Conservation (phyloP, 1,140 invertebrate genomes). For the Bombus consobrinus region DNA sequence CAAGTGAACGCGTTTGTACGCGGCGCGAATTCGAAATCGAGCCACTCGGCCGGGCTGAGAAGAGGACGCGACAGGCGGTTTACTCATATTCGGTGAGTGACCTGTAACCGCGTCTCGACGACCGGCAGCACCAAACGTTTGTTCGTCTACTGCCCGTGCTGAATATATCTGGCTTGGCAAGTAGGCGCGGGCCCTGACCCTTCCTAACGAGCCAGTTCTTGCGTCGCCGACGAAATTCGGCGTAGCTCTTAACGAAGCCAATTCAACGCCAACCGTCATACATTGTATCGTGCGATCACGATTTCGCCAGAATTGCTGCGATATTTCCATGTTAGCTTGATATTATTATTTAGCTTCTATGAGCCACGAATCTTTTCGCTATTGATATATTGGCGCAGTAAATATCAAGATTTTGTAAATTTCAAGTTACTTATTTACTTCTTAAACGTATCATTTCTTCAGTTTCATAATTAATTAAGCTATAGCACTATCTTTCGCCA, state of each 20-base stretch:
- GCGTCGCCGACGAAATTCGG: slow-evolving; percentile 45
- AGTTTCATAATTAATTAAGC: too few relatives aligned
- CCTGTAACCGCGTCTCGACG: slow-evolving; percentile 77
- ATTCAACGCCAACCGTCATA: slow-evolving; percentile 20
- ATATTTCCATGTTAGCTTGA: too few relatives aligned
- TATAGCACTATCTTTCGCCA: too few relatives aligned
- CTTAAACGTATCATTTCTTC: too few relatives aligned
- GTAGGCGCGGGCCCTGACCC: slow-evolving; percentile 75
- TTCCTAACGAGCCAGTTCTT: slow-evolving; percentile 70
- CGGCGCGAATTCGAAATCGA: slow-evolving; percentile 41
- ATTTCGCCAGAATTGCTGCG: not conserved
- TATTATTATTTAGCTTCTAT: too few relatives aligned
- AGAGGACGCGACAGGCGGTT: slow-evolving; percentile 61
- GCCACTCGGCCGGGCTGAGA: slow-evolving; percentile 8
- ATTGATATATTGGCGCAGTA: too few relatives aligned
- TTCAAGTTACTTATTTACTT: too few relatives aligned
- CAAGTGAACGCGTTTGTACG: slow-evolving; percentile 30
- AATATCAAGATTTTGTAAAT: too few relatives aligned
- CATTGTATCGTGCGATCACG: not conserved
- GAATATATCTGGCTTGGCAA: slow-evolving; percentile 77
- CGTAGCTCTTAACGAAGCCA: slow-evolving; percentile 39
- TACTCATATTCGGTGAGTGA: slow-evolving; percentile 82
- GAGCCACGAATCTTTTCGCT: too few relatives aligned
- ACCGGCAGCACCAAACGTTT: slow-evolving; percentile 78
- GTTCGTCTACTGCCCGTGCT: slow-evolving; percentile 77